phyloP scores from a whole-genome alignment of 1,140 invertebrate species.

The Diachasma alloeum region DNA sequence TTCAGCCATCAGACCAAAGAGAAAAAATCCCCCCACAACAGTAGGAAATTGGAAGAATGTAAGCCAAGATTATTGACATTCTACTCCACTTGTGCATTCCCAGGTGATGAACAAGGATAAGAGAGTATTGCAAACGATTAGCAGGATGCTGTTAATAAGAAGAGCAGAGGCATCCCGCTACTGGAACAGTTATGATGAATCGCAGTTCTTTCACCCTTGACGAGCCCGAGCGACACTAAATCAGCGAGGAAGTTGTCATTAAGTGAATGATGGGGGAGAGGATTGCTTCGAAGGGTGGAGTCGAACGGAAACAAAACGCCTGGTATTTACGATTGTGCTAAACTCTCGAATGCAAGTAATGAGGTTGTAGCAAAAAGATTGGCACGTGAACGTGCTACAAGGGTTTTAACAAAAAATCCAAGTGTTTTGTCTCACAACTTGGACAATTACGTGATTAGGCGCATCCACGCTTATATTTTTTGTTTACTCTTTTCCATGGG shows the following conservation, averaged over 20 bases:
- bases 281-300: not conserved
- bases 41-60: not conserved
- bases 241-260: not conserved
- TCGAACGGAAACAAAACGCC: not conserved
- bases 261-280: not conserved
- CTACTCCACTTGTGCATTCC: not conserved
- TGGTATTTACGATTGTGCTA: not conserved
- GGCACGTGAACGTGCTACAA: not conserved
- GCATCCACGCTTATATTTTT: not conserved
- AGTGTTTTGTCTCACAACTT: not conserved
- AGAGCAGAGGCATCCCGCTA: constrained; percentile 53
- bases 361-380: not conserved
- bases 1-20: not conserved
- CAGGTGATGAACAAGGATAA: not conserved
- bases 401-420: not conserved
- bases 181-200: constrained; percentile 58
- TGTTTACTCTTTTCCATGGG: not conserved
- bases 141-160: constrained; percentile 54
- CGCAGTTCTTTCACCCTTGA: constrained; percentile 26
- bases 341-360: not conserved
- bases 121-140: constrained; percentile 41
- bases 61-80: not conserved
- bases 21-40: not conserved
- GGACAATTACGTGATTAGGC: too few species aligned
- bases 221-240: not conserved